Base-by-base conservation (phyloP, 2,113 vertebrate species). In the Asarcornis scutulata region DNA sequence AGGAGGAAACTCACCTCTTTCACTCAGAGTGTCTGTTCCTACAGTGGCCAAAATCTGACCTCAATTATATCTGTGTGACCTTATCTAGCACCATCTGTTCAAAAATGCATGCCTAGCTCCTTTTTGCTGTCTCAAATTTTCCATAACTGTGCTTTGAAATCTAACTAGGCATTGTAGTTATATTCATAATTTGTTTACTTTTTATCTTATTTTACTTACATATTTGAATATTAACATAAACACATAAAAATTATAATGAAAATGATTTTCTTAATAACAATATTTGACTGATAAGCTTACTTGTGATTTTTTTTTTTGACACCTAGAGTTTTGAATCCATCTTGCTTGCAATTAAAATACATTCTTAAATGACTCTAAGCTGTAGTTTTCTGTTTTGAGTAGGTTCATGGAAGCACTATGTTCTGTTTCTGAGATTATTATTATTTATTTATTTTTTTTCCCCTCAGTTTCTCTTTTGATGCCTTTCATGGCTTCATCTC, bases 201-300 rank as follows among this genome's bases (percentile, higher is more conserved):
- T 96, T 83, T 5, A 73, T 77, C 68, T 89, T 97, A 74, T 97
- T 97, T 97, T 94, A 84, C 89, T 97, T 95, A 88, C 48, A 81
- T 77, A 95, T 95, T 83, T 48, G 96, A 85, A 29, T 73, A 52
- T 18, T 82, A 85, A 55, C 17, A 18, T 55, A 84, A 83, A 76
- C 40, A 62, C n/a, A 46, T 3, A 17, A 88, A 84, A 96, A 16
- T 46, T 92, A 95, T 88, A 66, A 29, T 83, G 66, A 88, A 86
- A 82, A 95, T 87, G 85, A 84, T 95, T 97, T 95, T 91, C 59
- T 73, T 89, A 92, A 96, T 96, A 95, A 94, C 97, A 97, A 77
- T 77, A 55, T 72, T 94, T 36, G 71, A 77, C 74, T 86, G 83
- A 96, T 96, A 96, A 96, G 69, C 55, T 90, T 94, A 89, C 36